Conservation (phyloP, 2,797 vertebrate genomes). For the Labeo calbasu region DNA sequence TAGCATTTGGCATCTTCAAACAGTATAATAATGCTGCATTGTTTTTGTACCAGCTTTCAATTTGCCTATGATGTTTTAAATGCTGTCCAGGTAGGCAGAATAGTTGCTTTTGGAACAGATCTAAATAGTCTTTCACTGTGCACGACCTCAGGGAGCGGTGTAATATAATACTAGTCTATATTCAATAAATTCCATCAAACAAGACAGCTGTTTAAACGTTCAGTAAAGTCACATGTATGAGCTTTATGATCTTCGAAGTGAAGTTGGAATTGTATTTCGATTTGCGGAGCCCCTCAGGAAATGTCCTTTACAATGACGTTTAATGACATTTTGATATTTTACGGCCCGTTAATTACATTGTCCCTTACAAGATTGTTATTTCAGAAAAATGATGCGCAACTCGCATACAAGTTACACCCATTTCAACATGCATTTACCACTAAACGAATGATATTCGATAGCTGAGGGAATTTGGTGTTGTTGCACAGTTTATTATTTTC, state of each 20-base stretch:
- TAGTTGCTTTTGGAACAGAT: background rate
- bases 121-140: background rate
- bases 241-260: background rate
- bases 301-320: background rate
- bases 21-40: too few relatives aligned
- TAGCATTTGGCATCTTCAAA: background rate
- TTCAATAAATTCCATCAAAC: background rate
- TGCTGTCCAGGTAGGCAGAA: background rate
- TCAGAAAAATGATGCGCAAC: background rate
- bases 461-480: background rate
- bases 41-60: background rate
- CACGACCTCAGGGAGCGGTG: background rate
- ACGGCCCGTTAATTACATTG: background rate
- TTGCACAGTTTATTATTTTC: background rate
- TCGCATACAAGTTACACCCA: background rate
- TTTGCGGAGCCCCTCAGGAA: background rate
- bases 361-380: background rate
- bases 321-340: constrained; percentile 15
- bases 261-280: constrained; percentile 13
- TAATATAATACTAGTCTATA: background rate
- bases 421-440: background rate
- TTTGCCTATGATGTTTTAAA: background rate
- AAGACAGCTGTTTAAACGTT: background rate
- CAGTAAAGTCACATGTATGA: background rate
- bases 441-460: background rate